phyloP scores from a whole-genome alignment of 2,797 vertebrate genomes.

The Sorex maritimensis region DNA sequence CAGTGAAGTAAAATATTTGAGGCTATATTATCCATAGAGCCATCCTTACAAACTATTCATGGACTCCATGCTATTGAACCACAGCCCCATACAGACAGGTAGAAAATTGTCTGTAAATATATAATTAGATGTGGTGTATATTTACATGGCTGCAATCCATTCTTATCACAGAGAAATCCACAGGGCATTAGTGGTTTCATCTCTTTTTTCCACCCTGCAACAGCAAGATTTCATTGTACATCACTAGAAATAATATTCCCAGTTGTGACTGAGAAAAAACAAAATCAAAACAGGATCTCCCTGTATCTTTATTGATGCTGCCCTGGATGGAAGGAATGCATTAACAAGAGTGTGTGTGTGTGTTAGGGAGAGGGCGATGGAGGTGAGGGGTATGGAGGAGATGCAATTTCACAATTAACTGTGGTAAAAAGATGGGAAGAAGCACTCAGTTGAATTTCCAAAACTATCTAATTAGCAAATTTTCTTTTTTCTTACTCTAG shows the following conservation, averaged over 20 bases:
- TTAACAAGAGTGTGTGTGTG: not conserved
- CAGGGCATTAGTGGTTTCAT: not conserved
- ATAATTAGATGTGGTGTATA: not conserved
- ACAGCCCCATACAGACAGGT: not conserved
- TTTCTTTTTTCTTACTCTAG: conserved; percentile 1
- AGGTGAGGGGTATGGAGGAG: not conserved
- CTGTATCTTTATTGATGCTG: conserved; percentile 62
- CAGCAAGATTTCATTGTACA: conserved; percentile 24
- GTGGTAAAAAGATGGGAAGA: not conserved
- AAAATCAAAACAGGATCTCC: conserved; percentile 55
- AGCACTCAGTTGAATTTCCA: conserved; percentile 32
- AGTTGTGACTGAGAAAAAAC: conserved; percentile 56
- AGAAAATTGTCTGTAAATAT: conserved; percentile 27
- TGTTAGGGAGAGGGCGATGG: too few species aligned
- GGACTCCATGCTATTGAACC: not conserved
- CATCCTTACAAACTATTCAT: not conserved
- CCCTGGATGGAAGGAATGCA: not conserved
- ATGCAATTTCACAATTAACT: not conserved
- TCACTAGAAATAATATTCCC: conserved; percentile 50
- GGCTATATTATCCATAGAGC: not conserved
- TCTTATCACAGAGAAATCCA: conserved; percentile 44
- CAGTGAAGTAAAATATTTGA: not conserved
- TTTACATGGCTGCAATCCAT: not conserved
- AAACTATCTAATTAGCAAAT: conserved; percentile 38
- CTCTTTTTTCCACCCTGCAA: not conserved